Percentiles rank a stretch among this genome's conserved stretches.
Evolutionary conservation across 2,888 invertebrate species (phyloP).

Genomic region (Ectemnius cavifrons): DNA sequence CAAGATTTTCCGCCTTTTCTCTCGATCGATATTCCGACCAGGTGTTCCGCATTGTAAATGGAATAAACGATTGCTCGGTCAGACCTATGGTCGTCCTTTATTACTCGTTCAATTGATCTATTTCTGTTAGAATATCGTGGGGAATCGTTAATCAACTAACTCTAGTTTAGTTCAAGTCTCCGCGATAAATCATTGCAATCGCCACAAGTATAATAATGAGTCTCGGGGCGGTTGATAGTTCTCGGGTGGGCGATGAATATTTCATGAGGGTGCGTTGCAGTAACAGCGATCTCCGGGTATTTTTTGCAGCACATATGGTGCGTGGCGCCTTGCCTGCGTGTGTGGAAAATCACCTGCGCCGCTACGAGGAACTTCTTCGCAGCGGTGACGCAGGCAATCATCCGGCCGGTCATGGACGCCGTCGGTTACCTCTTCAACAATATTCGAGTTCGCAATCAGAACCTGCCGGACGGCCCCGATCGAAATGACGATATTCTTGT

Average conservation of each 20-base stretch:
- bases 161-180: too few relatives aligned
- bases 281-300: constrained; percentile 9
- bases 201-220: too few relatives aligned
- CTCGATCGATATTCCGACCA: constrained; percentile 17
- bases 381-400: constrained; percentile 81
- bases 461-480: constrained; percentile 79
- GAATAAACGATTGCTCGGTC: too few relatives aligned
- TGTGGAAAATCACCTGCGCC: constrained; percentile 84
- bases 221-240: too few relatives aligned
- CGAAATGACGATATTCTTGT: constrained; percentile 71
- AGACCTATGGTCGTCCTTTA: too few relatives aligned
- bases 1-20: constrained; percentile 8
- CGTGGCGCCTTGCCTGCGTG: constrained; percentile 83
- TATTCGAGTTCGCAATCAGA: constrained; percentile 81
- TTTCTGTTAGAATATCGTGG: too few relatives aligned
- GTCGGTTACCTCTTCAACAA: constrained; percentile 82
- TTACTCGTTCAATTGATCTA: too few relatives aligned
- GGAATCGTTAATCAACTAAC: too few relatives aligned
- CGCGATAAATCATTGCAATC: too few relatives aligned
- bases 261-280: constrained; percentile 1
- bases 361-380: constrained; percentile 81
- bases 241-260: neutral
- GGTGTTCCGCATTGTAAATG: neutral
- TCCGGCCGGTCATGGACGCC: constrained; percentile 83
- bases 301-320: constrained; percentile 87